Base-by-base conservation (phyloP, 37 sponge, comb jelly and placozoan genomes). In the Geodia barretti region DNA sequence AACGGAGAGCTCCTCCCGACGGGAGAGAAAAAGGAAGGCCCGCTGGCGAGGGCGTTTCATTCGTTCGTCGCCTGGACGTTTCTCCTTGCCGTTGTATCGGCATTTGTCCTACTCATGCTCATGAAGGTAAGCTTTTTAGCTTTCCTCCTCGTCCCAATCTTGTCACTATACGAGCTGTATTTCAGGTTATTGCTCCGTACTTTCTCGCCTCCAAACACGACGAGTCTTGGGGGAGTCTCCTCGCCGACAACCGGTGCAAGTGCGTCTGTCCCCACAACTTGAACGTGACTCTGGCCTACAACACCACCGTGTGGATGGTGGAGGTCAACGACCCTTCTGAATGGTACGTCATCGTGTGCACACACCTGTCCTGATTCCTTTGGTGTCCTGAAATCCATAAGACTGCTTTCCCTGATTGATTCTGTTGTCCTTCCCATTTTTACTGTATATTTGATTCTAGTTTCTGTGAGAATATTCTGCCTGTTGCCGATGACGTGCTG, bases 211-310 rank as follows among this genome's bases (percentile, higher is more conserved):
- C 71, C 4, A 68, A 17, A 28, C 34, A 70, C 28, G 47, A 70
- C 7, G 40, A 69, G 25, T 11, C 70, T 11, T 19, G 43, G 65
- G 62, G 73, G 1, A 68, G 67, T 34, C 8, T 24, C 8, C 24
- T 82, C 3, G 29, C 73, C 58, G 84, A 89, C 61, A 79, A 64
- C 34, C 40, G 89, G 30, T 91, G 91, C 34, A 85, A 74, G 65
- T 91, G 91, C 64, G 64, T 91, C 20, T 91, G 91, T 78, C 91
- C 91, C 14, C 91, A 91, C 72, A 81, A 82, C 29, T 65, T 78
- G 41, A 73, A 82, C 61, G 68, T 60, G 1, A 90, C 90, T 17
- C 34, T 30, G 14, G 21, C 36, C 5, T 64, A 64, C 60, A 91
- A 91, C 42, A 30, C 76, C 4, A 91, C 91, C 24, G 70, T 91